A percentile compares a stretch with the other conserved stretches of the same genome.
These are phyloP conservation scores for Felis chaus DNA, from an alignment of 2,113 vertebrate species.

Conservation along the genomic window DNA sequence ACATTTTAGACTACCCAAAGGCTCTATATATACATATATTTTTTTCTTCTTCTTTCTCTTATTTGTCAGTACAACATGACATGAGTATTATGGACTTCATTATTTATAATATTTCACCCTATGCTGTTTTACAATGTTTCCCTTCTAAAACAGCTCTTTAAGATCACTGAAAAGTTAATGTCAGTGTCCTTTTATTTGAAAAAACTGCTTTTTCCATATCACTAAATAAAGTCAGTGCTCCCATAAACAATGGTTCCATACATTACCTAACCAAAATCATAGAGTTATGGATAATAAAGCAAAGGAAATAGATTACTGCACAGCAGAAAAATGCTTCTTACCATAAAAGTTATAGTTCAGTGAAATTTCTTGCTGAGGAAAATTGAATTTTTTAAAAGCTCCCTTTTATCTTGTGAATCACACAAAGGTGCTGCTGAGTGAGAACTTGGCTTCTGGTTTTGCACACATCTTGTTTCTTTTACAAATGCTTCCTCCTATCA, in stretches of 20 bases:
- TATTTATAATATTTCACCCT: conserved; percentile 68
- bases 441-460: conserved; percentile 52
- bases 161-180: neutral
- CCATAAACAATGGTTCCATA: conserved; percentile 68
- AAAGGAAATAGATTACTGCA: conserved; percentile 80
- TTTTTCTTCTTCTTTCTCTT: neutral
- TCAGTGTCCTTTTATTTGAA: conserved; percentile 6
- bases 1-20: neutral
- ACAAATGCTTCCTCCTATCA: conserved; percentile 51
- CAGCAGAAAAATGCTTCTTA: conserved; percentile 75
- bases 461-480: conserved; percentile 67
- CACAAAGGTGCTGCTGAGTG: conserved; percentile 68
- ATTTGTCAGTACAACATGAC: conserved; percentile 32
- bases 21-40: neutral
- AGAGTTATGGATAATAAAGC: conserved; percentile 70
- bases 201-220: conserved; percentile 18
- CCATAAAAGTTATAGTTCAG: conserved; percentile 60
- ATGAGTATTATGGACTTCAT: conserved; percentile 52
- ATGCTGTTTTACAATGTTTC: conserved; percentile 44
- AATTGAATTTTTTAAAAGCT: conserved; percentile 26
- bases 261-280: conserved; percentile 60
- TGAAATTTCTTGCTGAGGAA: conserved; percentile 69
- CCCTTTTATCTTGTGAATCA: conserved; percentile 64
- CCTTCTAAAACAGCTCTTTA: conserved; percentile 59
- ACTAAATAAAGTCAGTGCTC: conserved; percentile 54